Evolutionary conservation across 2,113 vertebrate species (phyloP).

Genomic region (Pelobates fuscus): DNA sequence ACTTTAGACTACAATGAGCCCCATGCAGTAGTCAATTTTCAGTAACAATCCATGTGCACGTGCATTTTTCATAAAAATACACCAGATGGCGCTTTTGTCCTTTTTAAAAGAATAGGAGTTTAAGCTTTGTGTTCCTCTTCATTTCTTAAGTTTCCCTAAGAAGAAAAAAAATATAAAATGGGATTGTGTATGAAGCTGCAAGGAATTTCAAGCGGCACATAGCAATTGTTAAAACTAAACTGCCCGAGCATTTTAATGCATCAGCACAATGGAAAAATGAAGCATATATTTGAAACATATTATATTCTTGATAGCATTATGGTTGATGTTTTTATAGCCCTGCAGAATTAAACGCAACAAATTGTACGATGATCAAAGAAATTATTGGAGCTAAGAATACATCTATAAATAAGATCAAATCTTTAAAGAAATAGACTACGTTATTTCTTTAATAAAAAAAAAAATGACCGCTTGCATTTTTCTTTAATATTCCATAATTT

Average conservation of each 20-base stretch:
- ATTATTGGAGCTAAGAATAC: too few relatives aligned
- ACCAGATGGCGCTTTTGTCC: slow-evolving; percentile 38
- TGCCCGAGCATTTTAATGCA: neutral
- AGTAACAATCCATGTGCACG: too few relatives aligned
- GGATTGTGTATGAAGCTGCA: slow-evolving; percentile 56
- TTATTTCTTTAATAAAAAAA: too few relatives aligned
- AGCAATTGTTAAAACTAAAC: neutral
- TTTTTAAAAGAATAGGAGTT: too few relatives aligned
- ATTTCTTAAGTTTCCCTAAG: neutral
- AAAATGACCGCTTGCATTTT: too few relatives aligned
- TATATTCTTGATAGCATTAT: slow-evolving; percentile 7
- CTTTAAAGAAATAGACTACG: too few relatives aligned
- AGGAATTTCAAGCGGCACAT: neutral
- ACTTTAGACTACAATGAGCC: too few relatives aligned
- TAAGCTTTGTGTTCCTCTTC: neutral
- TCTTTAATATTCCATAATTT: too few relatives aligned
- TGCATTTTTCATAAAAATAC: slow-evolving; percentile 16
- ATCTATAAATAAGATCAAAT: too few relatives aligned
- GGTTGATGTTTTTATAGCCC: slow-evolving; percentile 1
- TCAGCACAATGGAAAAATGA: neutral
- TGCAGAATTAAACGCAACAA: slow-evolving; percentile 24
- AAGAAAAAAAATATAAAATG: slow-evolving; percentile 57
- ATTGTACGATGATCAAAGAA: slow-evolving; percentile 8
- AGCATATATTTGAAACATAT: neutral
- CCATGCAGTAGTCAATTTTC: too few relatives aligned